Conservation (phyloP, 64 coral and sea anemone species). For the Dendrophyllia cribrosa region DNA sequence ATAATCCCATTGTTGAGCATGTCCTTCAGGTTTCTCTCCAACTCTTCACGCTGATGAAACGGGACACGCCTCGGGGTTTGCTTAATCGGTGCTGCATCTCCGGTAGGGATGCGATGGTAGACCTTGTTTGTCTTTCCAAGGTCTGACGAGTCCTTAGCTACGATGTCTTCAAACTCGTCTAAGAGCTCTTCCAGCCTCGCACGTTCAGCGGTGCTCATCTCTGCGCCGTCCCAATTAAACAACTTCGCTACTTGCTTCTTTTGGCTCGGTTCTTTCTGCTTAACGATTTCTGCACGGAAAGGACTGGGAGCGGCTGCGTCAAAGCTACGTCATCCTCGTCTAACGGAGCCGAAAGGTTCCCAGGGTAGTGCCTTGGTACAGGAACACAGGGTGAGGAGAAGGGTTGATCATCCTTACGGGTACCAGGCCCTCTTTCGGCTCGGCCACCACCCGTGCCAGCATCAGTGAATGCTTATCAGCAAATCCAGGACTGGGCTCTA, state of each 20-base stretch:
- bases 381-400: conserved; percentile 35
- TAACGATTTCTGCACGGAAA: no score
- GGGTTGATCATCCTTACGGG: conserved; percentile 42
- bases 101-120: conserved; percentile 28
- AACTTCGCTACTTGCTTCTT: background rate
- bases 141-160: background rate
- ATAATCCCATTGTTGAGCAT: conserved; percentile 29
- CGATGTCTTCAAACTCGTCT: conserved; percentile 2
- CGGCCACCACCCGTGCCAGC: background rate
- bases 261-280: background rate
- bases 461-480: background rate
- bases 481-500: conserved; percentile 12
- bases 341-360: background rate
- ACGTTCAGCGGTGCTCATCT: background rate
- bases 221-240: conserved; percentile 19
- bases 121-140: conserved; percentile 18
- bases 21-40: conserved; percentile 2
- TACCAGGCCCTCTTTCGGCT: conserved; percentile 38
- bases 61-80: conserved; percentile 2
- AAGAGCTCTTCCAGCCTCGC: background rate
- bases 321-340: background rate
- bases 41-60: background rate
- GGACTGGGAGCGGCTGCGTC: no score
- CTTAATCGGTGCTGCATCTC: conserved; percentile 11
- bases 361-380: conserved; percentile 15